A percentile compares a stretch with the other conserved stretches of the same genome.
phyloP scores from a whole-genome alignment of 37 sponge, comb jelly and placozoan genomes.

The Hormiphora californensis region DNA sequence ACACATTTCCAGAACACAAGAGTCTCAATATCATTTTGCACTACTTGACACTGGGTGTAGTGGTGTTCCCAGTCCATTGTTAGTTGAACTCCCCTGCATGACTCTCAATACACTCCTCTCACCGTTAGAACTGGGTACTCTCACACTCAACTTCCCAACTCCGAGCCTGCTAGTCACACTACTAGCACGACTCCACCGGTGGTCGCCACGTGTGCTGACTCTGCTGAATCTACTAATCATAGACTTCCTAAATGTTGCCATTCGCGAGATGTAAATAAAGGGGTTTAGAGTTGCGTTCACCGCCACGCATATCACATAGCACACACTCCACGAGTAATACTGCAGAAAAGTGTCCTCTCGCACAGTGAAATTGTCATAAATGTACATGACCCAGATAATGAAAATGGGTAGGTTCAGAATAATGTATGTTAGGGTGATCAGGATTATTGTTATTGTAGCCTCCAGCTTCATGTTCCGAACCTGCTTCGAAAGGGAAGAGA shows the following conservation, averaged over 20 bases:
- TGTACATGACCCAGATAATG: slow-evolving; percentile 49
- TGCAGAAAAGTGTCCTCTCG: background rate
- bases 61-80: too few species aligned
- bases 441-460: slow-evolving; percentile 36
- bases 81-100: too few species aligned
- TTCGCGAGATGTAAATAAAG: slow-evolving; percentile 32
- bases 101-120: too few species aligned
- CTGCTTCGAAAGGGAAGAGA: background rate
- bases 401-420: slow-evolving; percentile 46
- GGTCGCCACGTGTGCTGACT: too few species aligned
- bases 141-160: too few species aligned
- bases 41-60: too few species aligned
- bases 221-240: background rate
- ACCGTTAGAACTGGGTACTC: too few species aligned
- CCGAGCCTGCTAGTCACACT: too few species aligned
- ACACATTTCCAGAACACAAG: too few species aligned
- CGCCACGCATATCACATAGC: slow-evolving; percentile 31
- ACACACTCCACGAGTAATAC: slow-evolving; percentile 39
- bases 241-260: slow-evolving; percentile 3
- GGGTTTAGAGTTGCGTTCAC: slow-evolving; percentile 51
- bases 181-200: too few species aligned
- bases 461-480: slow-evolving; percentile 39
- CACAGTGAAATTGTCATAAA: slow-evolving; percentile 19
- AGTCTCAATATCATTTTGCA: too few species aligned
- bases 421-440: slow-evolving; percentile 34